Percentiles rank a stretch among this genome's conserved stretches.
Evolutionary conservation across 2,797 vertebrate species (phyloP).

Genomic region (Pyrocephalus nanus): DNA sequence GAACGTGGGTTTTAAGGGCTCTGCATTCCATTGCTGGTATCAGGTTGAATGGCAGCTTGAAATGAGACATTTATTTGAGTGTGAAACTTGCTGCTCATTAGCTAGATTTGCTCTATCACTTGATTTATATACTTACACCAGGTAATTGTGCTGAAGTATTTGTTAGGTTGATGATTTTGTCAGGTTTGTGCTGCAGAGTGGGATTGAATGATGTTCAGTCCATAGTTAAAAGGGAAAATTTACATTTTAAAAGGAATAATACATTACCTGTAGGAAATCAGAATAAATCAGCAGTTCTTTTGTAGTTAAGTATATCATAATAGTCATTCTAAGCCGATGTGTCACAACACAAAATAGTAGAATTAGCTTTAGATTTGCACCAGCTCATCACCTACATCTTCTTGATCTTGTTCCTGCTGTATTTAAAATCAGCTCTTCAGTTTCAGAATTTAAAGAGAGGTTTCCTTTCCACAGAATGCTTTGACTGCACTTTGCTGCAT

Average conservation of each 20-base stretch:
- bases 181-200: neutral
- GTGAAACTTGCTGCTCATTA: neutral
- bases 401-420: neutral
- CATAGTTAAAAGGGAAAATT: neutral
- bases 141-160: neutral
- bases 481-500: neutral
- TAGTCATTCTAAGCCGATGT: neutral
- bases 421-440: neutral
- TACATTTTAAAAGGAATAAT: conserved; percentile 16
- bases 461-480: neutral
- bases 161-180: neutral
- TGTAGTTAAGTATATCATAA: neutral
- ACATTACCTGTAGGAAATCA: neutral
- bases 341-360: neutral
- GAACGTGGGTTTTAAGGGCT: neutral
- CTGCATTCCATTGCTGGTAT: neutral
- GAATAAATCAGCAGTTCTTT: neutral
- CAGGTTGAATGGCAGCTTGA: neutral
- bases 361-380: neutral
- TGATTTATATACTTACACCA: neutral
- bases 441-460: neutral
- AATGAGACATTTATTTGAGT: neutral
- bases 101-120: neutral
- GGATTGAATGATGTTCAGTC: neutral
- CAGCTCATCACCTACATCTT: neutral